phyloP scores from a whole-genome alignment of 2,888 invertebrate genomes.

The Metalampra italica region DNA sequence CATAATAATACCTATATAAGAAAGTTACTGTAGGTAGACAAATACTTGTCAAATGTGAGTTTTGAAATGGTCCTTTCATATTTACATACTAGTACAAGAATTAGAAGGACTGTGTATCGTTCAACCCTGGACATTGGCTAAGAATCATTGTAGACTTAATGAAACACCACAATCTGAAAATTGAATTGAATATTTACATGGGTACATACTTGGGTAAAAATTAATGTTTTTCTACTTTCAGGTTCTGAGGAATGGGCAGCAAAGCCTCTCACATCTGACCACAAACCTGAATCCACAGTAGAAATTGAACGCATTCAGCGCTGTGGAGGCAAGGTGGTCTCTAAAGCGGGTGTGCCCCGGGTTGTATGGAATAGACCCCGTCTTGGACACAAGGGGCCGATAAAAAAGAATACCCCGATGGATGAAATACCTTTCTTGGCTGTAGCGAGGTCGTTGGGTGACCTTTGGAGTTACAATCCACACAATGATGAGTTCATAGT shows the following conservation, averaged over 20 bases:
- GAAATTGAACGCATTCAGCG: constrained; percentile 91
- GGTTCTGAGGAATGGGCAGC: constrained; percentile 86
- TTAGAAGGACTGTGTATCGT: too few relatives aligned
- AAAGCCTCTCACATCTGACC: constrained; percentile 91
- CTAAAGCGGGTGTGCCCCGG: constrained; percentile 91
- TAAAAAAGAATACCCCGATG: constrained; percentile 91
- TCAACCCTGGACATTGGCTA: too few relatives aligned
- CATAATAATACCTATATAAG: too few relatives aligned
- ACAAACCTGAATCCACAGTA: constrained; percentile 93
- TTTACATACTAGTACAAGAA: too few relatives aligned
- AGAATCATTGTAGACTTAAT: too few relatives aligned
- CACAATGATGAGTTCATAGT: constrained; percentile 95
- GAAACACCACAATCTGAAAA: too few relatives aligned
- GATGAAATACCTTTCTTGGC: constrained; percentile 98
- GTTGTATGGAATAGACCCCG: constrained; percentile 98
- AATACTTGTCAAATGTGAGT: too few relatives aligned
- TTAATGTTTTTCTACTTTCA: constrained; percentile 19
- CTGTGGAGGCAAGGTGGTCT: constrained; percentile 86
- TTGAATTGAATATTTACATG: too few relatives aligned
- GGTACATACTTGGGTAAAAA: too few relatives aligned
- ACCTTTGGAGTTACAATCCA: constrained; percentile 98
- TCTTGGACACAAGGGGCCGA: constrained; percentile 88
- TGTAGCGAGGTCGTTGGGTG: constrained; percentile 96
- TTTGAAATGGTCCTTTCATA: too few relatives aligned
- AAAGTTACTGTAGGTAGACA: too few relatives aligned